Percentiles rank a stretch among this genome's conserved stretches.
These are phyloP conservation scores for Hemiscyllium ocellatum DNA, from an alignment of 2,113 vertebrate genomes.

Conservation along the genomic window DNA sequence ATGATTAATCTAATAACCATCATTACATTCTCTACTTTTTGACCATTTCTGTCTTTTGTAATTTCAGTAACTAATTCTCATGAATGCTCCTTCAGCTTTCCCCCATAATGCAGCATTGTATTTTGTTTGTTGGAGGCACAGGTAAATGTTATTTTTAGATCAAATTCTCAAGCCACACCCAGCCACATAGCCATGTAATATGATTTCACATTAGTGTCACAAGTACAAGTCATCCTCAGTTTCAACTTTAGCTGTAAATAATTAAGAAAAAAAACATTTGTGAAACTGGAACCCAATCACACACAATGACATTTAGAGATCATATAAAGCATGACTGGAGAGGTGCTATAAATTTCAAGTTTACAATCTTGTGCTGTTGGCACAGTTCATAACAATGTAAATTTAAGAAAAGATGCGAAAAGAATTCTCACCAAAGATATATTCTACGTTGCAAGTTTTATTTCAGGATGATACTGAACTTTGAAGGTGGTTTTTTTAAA, in stretches of 20 bases:
- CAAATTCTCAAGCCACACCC: not conserved
- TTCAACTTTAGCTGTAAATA: not conserved
- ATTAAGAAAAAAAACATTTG: not conserved
- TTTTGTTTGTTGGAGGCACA: not conserved
- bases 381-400: not conserved
- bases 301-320: not conserved
- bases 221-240: not conserved
- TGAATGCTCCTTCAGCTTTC: not conserved
- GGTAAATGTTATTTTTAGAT: not conserved
- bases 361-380: not conserved
- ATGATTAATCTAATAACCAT: not conserved
- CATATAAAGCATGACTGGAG: not conserved
- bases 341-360: not conserved
- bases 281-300: not conserved
- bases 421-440: not conserved
- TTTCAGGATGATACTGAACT: not conserved
- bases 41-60: not conserved
- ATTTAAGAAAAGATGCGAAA: not conserved
- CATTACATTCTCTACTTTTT: not conserved
- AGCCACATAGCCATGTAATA: not conserved
- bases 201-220: not conserved
- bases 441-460: not conserved
- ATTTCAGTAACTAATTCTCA: not conserved
- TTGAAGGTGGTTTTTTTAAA: not conserved
- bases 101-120: not conserved